A percentile compares a stretch with the other conserved stretches of the same genome.
Evolutionary conservation across 1,140 invertebrate species (phyloP).

Genomic region (Penaeus vannamei): DNA sequence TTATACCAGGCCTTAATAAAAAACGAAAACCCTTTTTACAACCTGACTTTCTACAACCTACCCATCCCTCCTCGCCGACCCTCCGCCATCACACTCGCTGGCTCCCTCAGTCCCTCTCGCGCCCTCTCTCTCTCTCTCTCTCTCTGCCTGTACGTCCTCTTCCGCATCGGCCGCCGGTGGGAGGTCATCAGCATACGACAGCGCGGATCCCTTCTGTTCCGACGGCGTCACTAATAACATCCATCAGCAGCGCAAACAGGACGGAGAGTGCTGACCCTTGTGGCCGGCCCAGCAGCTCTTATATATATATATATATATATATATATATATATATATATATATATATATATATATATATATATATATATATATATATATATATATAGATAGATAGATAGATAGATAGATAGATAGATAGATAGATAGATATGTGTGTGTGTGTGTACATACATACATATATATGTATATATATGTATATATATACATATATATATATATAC

Average conservation of each 20-base stretch:
- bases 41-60: no score
- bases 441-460: not conserved
- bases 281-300: no score
- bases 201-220: no score
- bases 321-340: constrained; percentile 17
- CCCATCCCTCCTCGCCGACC: not conserved
- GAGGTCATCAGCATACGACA: no score
- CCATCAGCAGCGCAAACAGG: no score
- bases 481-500: not conserved
- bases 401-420: not conserved
- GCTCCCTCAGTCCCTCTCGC: not conserved
- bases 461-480: not conserved
- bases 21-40: no score
- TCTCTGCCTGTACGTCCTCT: no score
- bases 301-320: not conserved
- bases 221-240: no score
- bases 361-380: constrained; percentile 28
- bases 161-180: no score
- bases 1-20: no score
- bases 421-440: not conserved
- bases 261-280: no score
- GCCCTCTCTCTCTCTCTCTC: not conserved
- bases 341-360: constrained; percentile 30
- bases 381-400: constrained; percentile 19
- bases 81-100: not conserved